A percentile compares a stretch with the other conserved stretches of the same genome.
Conservation (phyloP, 2,888 invertebrate species). For the Melanostoma scalare region DNA sequence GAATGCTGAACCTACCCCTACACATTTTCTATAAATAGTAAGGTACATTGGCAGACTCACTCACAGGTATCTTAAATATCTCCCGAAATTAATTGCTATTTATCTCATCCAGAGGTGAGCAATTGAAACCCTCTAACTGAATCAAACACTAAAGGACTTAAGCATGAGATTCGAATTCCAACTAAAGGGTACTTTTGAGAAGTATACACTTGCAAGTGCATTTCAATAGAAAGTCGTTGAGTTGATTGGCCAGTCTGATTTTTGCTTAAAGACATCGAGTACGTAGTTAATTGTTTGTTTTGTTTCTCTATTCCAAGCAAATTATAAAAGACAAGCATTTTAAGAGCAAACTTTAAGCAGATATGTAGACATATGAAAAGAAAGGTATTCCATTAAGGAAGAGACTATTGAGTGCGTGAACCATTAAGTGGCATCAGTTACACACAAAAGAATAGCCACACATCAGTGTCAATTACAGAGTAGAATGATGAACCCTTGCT, state of each 20-base stretch:
- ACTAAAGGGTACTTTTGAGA: constrained; percentile 4
- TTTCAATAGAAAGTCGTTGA: constrained; percentile 6
- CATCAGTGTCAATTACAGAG: constrained; percentile 52
- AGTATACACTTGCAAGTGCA: constrained; percentile 21
- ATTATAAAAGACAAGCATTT: constrained; percentile 17
- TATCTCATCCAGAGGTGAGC: constrained; percentile 12
- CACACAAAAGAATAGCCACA: no score
- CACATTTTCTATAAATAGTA: not conserved
- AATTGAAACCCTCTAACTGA: constrained; percentile 32
- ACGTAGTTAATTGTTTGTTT: constrained; percentile 39
- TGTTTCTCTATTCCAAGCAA: constrained; percentile 14
- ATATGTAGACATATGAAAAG: constrained; percentile 9
- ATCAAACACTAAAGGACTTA: constrained; percentile 38
- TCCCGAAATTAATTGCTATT: constrained; percentile 33
- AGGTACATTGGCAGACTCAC: constrained; percentile 38
- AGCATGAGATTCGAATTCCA: constrained; percentile 11
- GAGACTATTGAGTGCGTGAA: constrained; percentile 67
- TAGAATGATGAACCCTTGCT: constrained; percentile 38
- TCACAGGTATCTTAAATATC: constrained; percentile 15
- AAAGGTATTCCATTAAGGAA: constrained; percentile 57
- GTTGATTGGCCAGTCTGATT: constrained; percentile 4
- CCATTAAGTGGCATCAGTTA: constrained; percentile 66
- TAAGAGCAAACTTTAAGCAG: constrained; percentile 8
- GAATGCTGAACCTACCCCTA: constrained; percentile 14
- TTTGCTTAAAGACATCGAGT: not conserved